These are phyloP conservation scores for Thunnus maccoyii DNA, from an alignment of 2,113 vertebrate genomes.

Conservation along the genomic window DNA sequence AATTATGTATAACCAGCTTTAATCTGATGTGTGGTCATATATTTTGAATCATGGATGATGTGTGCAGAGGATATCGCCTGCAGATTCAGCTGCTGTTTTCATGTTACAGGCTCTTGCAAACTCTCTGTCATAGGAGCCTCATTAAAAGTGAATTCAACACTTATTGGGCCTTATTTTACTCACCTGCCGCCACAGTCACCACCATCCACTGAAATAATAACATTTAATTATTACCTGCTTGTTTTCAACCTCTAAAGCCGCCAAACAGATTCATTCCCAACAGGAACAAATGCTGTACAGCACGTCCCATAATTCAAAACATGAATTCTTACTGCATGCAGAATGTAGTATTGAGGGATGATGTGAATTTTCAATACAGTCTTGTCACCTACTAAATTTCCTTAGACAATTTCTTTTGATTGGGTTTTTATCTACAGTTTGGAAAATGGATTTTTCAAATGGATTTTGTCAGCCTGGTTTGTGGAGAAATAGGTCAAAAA, in stretches of 20 bases:
- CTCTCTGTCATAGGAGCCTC: background rate
- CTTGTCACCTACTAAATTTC: background rate
- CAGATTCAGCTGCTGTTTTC: slow-evolving; percentile 17
- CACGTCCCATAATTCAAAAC: background rate
- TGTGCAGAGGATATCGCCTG: background rate
- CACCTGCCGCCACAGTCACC: background rate
- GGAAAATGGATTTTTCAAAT: slow-evolving; percentile 49
- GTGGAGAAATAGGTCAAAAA: slow-evolving; percentile 30
- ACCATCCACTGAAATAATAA: background rate
- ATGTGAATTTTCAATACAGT: slow-evolving; percentile 30
- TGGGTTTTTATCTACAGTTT: slow-evolving; percentile 46
- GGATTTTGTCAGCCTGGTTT: slow-evolving; percentile 11
- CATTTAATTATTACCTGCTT: no score
- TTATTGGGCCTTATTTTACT: slow-evolving; percentile 3
- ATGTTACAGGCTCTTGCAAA: background rate
- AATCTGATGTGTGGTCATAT: slow-evolving; percentile 42
- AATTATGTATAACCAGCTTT: slow-evolving; percentile 62
- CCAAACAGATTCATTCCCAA: slow-evolving; percentile 9
- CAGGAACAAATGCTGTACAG: background rate
- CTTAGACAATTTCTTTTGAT: slow-evolving; percentile 32
- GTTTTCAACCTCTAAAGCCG: no score
- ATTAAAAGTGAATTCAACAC: background rate
- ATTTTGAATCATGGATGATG: slow-evolving; percentile 44
- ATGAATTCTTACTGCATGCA: background rate
- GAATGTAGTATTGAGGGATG: background rate